These are phyloP conservation scores for Thaumetopoea pityocampa DNA, from an alignment of 1,140 invertebrate species.

Conservation along the genomic window DNA sequence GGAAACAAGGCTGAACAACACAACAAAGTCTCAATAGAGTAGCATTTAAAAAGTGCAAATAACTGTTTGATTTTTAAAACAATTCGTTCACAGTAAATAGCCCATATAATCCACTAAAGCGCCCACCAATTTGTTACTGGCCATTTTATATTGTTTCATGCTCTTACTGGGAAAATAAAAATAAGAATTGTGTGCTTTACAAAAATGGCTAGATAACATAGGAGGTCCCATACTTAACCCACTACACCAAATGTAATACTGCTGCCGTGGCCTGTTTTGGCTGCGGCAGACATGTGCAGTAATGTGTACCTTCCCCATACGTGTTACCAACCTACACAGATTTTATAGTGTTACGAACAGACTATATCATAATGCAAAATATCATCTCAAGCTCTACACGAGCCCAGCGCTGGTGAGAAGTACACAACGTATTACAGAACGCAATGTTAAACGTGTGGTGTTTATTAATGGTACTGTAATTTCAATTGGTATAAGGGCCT, in stretches of 20 bases:
- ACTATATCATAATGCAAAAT: too few relatives aligned
- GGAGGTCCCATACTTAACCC: slow-evolving; percentile 51
- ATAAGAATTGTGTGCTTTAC: too few relatives aligned
- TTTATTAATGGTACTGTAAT: too few relatives aligned
- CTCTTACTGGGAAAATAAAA: slow-evolving; percentile 4
- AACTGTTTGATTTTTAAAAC: slow-evolving; percentile 8
- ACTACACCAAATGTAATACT: slow-evolving; percentile 59
- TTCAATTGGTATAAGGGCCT: too few relatives aligned
- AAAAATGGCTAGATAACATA: slow-evolving; percentile 22
- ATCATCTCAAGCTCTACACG: too few relatives aligned
- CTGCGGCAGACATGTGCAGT: slow-evolving; percentile 31
- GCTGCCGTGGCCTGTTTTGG: slow-evolving; percentile 33
- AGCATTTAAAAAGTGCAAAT: slow-evolving; percentile 34
- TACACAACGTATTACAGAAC: too few relatives aligned
- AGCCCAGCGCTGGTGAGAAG: too few relatives aligned
- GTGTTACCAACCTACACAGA: too few relatives aligned
- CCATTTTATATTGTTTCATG: slow-evolving; percentile 16
- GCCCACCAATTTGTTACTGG: slow-evolving; percentile 24
- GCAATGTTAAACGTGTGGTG: too few relatives aligned
- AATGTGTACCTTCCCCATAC: too few relatives aligned
- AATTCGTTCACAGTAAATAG: slow-evolving; percentile 12
- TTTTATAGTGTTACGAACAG: too few relatives aligned
- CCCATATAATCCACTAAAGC: slow-evolving; percentile 22
- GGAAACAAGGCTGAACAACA: too few relatives aligned
- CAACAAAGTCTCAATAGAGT: slow-evolving; percentile 10